Evolutionary conservation across 2,113 vertebrate genomes (phyloP).

Genomic region (Channa maculata): DNA sequence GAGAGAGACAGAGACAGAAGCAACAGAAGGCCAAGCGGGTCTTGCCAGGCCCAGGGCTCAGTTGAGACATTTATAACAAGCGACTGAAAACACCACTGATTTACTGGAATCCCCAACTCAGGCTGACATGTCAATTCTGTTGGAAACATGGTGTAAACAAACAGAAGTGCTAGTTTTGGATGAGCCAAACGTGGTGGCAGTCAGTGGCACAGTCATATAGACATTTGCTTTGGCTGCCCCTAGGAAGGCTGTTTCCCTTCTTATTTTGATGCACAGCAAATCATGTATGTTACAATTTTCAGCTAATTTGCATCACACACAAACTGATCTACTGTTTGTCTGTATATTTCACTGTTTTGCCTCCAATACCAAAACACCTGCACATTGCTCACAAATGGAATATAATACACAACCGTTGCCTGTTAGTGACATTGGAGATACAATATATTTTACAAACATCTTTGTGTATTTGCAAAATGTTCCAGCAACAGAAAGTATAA

Average conservation of each 20-base stretch:
- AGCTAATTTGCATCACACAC: background rate
- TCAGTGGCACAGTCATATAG: background rate
- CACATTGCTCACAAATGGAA: too few species aligned
- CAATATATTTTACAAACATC: too few species aligned
- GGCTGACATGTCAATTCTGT: constrained; percentile 42
- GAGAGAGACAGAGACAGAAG: constrained; percentile 20
- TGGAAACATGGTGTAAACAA: constrained; percentile 56
- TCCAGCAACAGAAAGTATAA: background rate
- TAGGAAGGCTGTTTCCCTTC: background rate
- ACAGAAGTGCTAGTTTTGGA: constrained; percentile 19
- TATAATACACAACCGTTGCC: background rate
- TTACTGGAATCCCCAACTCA: constrained; percentile 30
- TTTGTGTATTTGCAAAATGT: background rate
- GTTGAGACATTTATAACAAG: constrained; percentile 57
- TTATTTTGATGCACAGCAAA: background rate
- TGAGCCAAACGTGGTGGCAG: background rate
- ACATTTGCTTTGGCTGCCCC: constrained; percentile 13
- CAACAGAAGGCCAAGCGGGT: constrained; percentile 18
- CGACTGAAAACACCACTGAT: constrained; percentile 51
- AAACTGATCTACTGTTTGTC: too few species aligned
- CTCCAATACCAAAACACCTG: background rate
- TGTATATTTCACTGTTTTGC: background rate
- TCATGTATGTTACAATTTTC: background rate
- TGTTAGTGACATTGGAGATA: background rate
- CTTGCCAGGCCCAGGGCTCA: constrained; percentile 29